Base-by-base conservation (phyloP, 2,797 vertebrate genomes). In the Semaprochilodus insignis region DNA sequence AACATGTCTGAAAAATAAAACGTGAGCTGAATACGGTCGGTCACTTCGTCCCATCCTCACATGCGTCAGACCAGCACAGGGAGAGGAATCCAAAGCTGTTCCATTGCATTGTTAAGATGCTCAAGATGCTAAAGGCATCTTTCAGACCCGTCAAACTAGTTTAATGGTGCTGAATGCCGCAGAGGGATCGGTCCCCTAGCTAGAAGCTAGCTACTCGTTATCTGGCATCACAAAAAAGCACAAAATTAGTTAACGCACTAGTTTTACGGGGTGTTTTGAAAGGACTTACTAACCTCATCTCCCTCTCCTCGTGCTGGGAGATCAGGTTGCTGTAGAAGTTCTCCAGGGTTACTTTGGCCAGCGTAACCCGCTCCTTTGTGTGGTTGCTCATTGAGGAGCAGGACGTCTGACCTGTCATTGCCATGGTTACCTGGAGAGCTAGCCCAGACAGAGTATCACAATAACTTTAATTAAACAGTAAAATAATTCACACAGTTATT, bases 311-410 rank as follows among this genome's bases (percentile, higher is more conserved):
- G 0, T 99, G 98, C 88, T 99, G 98, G 3, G 96, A 95, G 0
- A 99, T 99, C 55, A 99, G 96, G 85, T 99, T 99, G 91, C 98
- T 99, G 90, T 99, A 99, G 91, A 98, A 99, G 93, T 99, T 99
- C 88, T 99, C 98, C 88, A 99, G 85, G 0, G 97, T 99, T 91
- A 99, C 97, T 91, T 99, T 99, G 77, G 98, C 98, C 97, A 99
- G 97, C 0, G 97, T 99, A 85, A 99, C 98, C 44, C 97, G 91
- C 88, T 99, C 98, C 92, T 98, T 99, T 81, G 98, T 99, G 93
- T 99, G 98, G 88, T 97, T 99, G 88, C 98, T 99, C 98, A 99
- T 99, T 72, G 97, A 96, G 0, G 97, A 96, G 88, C 96, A 99
- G 1, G 97, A 96, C 55, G 96, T 96, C 21, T 96, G 97, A 82